Base-by-base conservation (phyloP, 2,797 vertebrate genomes). In the Eospalax fontanierii region DNA sequence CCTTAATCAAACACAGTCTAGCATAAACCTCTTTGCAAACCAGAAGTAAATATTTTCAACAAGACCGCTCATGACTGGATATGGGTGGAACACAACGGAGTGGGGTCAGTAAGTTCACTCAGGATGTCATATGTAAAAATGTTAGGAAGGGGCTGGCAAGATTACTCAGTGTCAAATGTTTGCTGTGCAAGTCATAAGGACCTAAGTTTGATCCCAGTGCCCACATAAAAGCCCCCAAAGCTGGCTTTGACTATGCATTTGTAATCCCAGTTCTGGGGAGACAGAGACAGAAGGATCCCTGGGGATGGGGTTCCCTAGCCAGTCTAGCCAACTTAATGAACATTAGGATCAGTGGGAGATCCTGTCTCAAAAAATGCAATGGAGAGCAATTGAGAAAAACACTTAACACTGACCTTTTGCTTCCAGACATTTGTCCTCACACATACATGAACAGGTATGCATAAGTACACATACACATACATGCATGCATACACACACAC, bases 21-120 rank as follows among this genome's bases (percentile, higher is more conserved):
- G 7, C n/a, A n/a, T 63, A 93, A 91, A 59, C 92, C 59, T 95
- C 12, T 81, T 73, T 89, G n/a, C 19, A 89, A 15, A 89, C 26
- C 38, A 21, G 5, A 33, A 9, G 38, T 26, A 33, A 9, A n/a
- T 26, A 57, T 81, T 94, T 93, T 92, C 14, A 35, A 40, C 81
- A 92, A 65, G 46, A 35, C 18, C 50, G 50, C 12, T 30, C 33
- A 38, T 68, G 22, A n/a, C 63, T 70, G 82, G 26, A 57, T 66
- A 21, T 89, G 57, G 2, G 80, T 3, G 16, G n/a, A 16, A 63
- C 46, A 68, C 35, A 65, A 71, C 8, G 84, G 57, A 66, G 21
- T 46, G 33, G 71, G 5, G 4, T 1, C 68, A 81, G 35, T 11
- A 76, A 71, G 4, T 26, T 91, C 78, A 15, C 40, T 21, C 0